These are phyloP conservation scores for Echiichthys vipera DNA, from an alignment of 2,797 vertebrate genomes.

Conservation along the genomic window DNA sequence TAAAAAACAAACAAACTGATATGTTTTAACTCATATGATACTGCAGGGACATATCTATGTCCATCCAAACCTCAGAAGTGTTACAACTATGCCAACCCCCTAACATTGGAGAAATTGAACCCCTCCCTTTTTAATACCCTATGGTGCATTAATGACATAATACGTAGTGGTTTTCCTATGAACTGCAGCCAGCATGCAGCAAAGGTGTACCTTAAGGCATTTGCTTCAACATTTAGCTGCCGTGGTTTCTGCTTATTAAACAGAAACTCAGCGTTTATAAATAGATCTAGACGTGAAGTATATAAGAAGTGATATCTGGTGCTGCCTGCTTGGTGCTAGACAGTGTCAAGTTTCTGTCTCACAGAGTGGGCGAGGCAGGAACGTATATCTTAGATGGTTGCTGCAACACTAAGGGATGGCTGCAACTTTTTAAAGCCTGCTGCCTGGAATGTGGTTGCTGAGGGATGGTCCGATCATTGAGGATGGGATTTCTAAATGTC, in stretches of 20 bases:
- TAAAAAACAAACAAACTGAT: background rate
- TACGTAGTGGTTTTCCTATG: background rate
- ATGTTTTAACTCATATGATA: background rate
- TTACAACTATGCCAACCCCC: too few relatives aligned
- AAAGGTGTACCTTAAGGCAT: background rate
- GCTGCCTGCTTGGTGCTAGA: conserved; percentile 51
- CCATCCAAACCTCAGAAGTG: background rate
- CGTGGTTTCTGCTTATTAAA: conserved; percentile 10
- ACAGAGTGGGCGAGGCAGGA: conserved; percentile 45
- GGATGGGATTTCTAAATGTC: conserved; percentile 48
- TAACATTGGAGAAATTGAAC: background rate
- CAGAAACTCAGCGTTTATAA: conserved; percentile 45
- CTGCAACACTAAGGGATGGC: conserved; percentile 15
- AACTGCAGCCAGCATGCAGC: background rate
- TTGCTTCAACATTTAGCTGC: background rate
- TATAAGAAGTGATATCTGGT: conserved; percentile 52
- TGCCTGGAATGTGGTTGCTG: conserved; percentile 44
- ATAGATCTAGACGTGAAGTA: conserved; percentile 49
- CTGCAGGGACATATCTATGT: background rate
- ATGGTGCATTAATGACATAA: background rate
- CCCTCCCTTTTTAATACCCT: background rate
- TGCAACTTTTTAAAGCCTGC: conserved; percentile 51
- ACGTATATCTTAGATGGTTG: conserved; percentile 52
- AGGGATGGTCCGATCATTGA: conserved; percentile 36
- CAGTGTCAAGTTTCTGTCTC: conserved; percentile 69